Evolutionary conservation across 2,888 invertebrate species (phyloP).

Genomic region (Prostheceraeus crozeri): DNA sequence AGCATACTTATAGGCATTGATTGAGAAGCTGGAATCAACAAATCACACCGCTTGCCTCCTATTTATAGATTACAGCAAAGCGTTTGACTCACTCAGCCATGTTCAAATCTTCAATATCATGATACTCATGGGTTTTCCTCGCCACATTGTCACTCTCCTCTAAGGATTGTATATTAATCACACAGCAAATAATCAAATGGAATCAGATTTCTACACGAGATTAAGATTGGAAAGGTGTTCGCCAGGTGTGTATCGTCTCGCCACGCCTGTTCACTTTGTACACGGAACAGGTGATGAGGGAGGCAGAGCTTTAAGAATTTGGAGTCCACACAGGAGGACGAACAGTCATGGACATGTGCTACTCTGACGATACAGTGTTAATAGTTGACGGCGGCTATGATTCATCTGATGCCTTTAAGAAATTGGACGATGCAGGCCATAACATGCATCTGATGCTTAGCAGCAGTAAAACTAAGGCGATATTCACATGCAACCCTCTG

Average conservation of each 20-base stretch:
- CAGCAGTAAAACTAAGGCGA: neutral
- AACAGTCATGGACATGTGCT: neutral
- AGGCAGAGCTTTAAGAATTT: neutral
- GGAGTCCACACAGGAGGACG: conserved; percentile 7
- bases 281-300: conserved; percentile 12
- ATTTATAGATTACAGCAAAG: conserved; percentile 3
- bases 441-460: neutral
- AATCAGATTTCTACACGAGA: too few relatives aligned
- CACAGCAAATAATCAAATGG: too few relatives aligned
- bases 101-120: neutral
- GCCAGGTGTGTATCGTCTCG: conserved; percentile 7
- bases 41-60: too few relatives aligned
- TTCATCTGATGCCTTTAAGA: neutral
- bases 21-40: too few relatives aligned
- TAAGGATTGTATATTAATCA: neutral
- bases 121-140: too few relatives aligned
- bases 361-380: neutral
- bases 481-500: too few relatives aligned
- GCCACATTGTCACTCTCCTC: neutral
- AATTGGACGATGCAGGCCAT: neutral
- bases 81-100: conserved; percentile 4
- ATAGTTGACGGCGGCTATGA: neutral
- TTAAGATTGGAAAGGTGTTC: conserved; percentile 22
- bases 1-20: too few relatives aligned
- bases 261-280: conserved; percentile 10